phyloP scores from a whole-genome alignment of 1,140 invertebrate species.

The Panulirus ornatus region DNA sequence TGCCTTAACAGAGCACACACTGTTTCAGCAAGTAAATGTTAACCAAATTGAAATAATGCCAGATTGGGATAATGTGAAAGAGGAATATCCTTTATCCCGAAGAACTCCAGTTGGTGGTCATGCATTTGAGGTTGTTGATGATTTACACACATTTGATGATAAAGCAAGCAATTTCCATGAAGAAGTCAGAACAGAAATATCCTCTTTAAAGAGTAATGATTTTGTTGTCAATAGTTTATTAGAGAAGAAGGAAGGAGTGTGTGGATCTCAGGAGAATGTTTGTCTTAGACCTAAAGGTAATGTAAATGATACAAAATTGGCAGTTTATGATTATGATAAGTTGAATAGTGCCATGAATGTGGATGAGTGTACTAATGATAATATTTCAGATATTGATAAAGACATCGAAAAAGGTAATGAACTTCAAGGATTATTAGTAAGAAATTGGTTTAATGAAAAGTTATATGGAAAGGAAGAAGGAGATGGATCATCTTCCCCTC shows the following conservation, averaged over 20 bases:
- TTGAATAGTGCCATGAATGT: not conserved
- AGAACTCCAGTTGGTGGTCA: not conserved
- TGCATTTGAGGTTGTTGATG: not conserved
- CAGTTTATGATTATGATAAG: not conserved
- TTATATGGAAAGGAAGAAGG: not conserved
- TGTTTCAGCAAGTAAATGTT: not conserved
- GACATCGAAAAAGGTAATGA: slow-evolving; percentile 6
- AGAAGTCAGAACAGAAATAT: not conserved
- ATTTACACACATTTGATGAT: not conserved
- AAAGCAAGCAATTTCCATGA: not conserved
- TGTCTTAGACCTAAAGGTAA: not conserved
- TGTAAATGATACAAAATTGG: not conserved
- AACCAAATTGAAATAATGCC: not conserved
- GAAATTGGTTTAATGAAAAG: not conserved
- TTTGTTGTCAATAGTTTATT: not conserved
- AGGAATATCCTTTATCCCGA: not conserved
- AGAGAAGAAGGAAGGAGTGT: not conserved
- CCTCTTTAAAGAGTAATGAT: not conserved
- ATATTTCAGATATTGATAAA: not conserved
- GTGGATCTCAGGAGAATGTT: not conserved
- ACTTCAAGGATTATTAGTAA: not conserved
- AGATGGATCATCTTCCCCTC: slow-evolving; percentile 15
- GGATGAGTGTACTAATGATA: not conserved
- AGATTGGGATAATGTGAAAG: not conserved
- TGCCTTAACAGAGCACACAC: not conserved